Evolutionary conservation across 2,797 vertebrate species (phyloP).

Genomic region (Scomberomorus guttatus): DNA sequence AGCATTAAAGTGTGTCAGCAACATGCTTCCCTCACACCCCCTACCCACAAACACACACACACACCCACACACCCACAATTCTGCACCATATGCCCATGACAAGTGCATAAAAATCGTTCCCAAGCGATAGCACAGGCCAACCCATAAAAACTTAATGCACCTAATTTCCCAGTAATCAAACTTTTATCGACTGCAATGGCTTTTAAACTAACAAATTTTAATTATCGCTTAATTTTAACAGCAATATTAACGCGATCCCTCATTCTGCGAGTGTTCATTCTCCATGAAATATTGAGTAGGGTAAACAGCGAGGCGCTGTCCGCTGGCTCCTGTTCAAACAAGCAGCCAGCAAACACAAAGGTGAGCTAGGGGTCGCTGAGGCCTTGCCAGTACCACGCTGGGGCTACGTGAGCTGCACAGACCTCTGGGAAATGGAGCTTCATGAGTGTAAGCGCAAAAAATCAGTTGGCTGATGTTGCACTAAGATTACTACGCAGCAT

Average conservation of each 20-base stretch:
- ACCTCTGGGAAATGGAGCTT: conserved; percentile 66
- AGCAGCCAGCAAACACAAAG: conserved; percentile 77
- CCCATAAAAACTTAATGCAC: conserved; percentile 94
- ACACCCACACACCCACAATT: conserved; percentile 58
- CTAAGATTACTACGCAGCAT: conserved; percentile 11
- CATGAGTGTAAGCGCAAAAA: conserved; percentile 47
- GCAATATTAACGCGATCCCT: conserved; percentile 93
- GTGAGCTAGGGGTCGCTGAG: conserved; percentile 74
- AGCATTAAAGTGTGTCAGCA: conserved; percentile 70
- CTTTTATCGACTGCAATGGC: conserved; percentile 98
- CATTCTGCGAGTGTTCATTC: conserved; percentile 88
- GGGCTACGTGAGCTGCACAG: conserved; percentile 46
- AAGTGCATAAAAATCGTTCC: conserved; percentile 94
- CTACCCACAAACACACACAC: conserved; percentile 57
- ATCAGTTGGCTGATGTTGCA: conserved; percentile 48
- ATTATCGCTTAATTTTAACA: conserved; percentile 97
- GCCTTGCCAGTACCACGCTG: conserved; percentile 53
- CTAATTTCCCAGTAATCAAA: conserved; percentile 99
- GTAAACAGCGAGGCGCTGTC: conserved; percentile 80
- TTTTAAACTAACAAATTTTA: conserved; percentile 99
- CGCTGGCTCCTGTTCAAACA: conserved; percentile 73
- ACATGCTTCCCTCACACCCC: conserved; percentile 48
- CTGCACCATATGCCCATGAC: conserved; percentile 83
- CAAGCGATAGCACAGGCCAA: conserved; percentile 94
- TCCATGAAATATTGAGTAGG: conserved; percentile 86